Evolutionary conservation across 2,113 vertebrate genomes (phyloP).

Genomic region (Tor tambroides): DNA sequence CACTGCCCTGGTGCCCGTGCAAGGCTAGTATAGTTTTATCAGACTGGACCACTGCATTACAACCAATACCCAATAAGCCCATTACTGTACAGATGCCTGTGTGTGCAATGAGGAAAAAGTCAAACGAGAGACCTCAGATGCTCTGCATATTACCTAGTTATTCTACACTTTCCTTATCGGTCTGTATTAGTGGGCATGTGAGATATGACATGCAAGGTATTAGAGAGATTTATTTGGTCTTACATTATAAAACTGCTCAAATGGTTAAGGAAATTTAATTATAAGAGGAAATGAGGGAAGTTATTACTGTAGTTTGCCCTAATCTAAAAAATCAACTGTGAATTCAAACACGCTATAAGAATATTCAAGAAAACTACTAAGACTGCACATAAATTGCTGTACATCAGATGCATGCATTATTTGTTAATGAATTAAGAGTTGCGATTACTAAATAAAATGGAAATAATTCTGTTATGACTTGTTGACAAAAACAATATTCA

Average conservation of each 20-base stretch:
- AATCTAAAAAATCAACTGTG: background rate
- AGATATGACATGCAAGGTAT: background rate
- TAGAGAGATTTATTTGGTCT: background rate
- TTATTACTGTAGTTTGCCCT: background rate
- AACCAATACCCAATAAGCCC: conserved; percentile 10
- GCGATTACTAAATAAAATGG: background rate
- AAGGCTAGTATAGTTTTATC: conserved; percentile 66
- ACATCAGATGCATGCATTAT: background rate
- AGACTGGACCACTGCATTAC: conserved; percentile 64
- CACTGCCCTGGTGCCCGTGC: conserved; percentile 60
- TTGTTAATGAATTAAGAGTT: background rate
- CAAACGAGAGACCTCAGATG: background rate
- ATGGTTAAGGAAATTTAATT: background rate
- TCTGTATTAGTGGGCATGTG: background rate
- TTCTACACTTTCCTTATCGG: background rate
- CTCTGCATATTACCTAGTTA: background rate
- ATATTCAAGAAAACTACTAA: background rate
- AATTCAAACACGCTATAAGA: background rate
- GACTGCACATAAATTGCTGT: background rate
- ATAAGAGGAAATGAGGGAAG: background rate
- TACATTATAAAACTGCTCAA: background rate
- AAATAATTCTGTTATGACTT: background rate
- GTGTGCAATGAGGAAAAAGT: conserved; percentile 21
- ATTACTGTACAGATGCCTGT: conserved; percentile 3
- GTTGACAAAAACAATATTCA: background rate